These are phyloP conservation scores for Calidris pygmaea DNA, from an alignment of 2,113 vertebrate genomes.

Conservation along the genomic window DNA sequence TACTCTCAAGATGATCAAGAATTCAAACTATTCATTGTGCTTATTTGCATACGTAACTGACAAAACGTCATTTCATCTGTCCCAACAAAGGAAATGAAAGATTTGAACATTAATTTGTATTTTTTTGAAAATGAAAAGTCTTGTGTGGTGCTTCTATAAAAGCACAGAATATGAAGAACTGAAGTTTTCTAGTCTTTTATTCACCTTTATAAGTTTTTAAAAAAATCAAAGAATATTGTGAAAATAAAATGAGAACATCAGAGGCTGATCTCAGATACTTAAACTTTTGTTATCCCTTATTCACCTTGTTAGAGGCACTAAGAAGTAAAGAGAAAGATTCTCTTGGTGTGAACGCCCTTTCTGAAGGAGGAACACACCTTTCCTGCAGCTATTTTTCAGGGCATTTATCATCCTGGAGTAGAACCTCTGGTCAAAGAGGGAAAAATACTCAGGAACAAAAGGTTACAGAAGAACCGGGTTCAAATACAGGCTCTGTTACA, in stretches of 20 bases:
- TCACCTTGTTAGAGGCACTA: neutral
- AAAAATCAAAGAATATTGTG: neutral
- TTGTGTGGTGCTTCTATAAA: neutral
- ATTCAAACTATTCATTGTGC: neutral
- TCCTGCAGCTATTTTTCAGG: neutral
- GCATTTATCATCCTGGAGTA: neutral
- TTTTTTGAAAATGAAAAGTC: neutral
- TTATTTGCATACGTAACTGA: conserved; percentile 22
- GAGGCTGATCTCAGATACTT: conserved; percentile 1
- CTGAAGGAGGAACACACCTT: neutral
- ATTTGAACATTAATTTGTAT: neutral
- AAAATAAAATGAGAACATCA: conserved; percentile 40
- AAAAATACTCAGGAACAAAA: neutral
- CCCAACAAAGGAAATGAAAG: conserved; percentile 25
- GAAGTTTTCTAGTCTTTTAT: neutral
- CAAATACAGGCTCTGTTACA: neutral
- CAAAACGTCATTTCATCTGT: conserved; percentile 1
- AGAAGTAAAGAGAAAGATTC: neutral
- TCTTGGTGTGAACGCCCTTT: neutral
- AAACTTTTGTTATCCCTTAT: neutral
- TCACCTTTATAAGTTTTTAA: neutral
- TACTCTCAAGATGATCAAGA: neutral
- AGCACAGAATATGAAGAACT: neutral
- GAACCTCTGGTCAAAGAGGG: neutral
- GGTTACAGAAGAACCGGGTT: neutral